A percentile compares a stretch with the other conserved stretches of the same genome.
These are phyloP conservation scores for Lordiphosa fenestrarum DNA, from an alignment of 2,888 invertebrate genomes.

Conservation along the genomic window DNA sequence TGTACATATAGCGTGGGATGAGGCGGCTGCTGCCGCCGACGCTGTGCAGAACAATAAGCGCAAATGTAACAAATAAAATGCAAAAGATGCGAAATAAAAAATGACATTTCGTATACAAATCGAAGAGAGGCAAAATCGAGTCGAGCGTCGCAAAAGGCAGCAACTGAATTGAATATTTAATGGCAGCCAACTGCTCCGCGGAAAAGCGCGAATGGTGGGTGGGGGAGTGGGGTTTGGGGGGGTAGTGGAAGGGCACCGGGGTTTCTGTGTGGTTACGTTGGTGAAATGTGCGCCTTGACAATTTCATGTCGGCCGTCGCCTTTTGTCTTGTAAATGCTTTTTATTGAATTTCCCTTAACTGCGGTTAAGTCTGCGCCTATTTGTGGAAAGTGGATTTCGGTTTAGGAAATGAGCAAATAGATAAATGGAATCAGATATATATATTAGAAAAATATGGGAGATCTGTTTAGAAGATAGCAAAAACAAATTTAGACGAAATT, in stretches of 20 bases:
- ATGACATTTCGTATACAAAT: conserved; percentile 76
- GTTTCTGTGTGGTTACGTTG: neutral
- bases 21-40: conserved; percentile 9
- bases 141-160: conserved; percentile 10
- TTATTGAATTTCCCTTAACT: conserved; percentile 16
- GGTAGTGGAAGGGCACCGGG: too few species aligned
- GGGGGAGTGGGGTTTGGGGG: neutral
- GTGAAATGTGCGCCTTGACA: conserved; percentile 12
- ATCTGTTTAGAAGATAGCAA: too few species aligned
- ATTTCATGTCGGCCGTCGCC: conserved; percentile 8
- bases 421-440: too few species aligned
- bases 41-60: conserved; percentile 41
- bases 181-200: conserved; percentile 66
- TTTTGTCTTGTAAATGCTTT: conserved; percentile 16
- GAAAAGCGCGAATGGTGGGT: neutral
- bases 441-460: too few species aligned
- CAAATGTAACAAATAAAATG: conserved; percentile 74
- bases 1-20: conserved; percentile 23
- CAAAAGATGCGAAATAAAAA: conserved; percentile 71
- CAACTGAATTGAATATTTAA: conserved; percentile 73
- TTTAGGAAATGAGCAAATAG: conserved; percentile 1
- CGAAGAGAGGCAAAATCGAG: conserved; percentile 39
- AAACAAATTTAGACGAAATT: too few species aligned
- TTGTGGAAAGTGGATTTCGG: neutral
- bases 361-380: conserved; percentile 3